These are phyloP conservation scores for Papilio elwesi DNA, from an alignment of 2,888 invertebrate species.

Conservation along the genomic window DNA sequence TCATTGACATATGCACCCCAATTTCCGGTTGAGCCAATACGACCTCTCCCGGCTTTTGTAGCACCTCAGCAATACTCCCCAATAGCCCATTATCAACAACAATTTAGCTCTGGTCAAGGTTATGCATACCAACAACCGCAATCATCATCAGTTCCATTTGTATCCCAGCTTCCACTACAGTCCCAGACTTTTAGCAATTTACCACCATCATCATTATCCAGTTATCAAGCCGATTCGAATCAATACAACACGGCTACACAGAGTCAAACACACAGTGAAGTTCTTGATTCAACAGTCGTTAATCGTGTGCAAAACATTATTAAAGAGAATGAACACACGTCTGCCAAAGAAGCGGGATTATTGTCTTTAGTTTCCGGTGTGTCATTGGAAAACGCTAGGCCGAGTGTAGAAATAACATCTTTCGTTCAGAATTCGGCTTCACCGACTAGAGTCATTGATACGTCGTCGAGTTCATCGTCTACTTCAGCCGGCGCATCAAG, in stretches of 20 bases:
- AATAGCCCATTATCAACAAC: constrained; percentile 33
- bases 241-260: constrained; percentile 60
- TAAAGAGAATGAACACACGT: constrained; percentile 70
- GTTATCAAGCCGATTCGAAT: constrained; percentile 72
- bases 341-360: constrained; percentile 72
- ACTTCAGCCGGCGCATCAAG: constrained; percentile 46
- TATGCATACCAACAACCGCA: constrained; percentile 52
- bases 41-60: constrained; percentile 37
- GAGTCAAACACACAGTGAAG: constrained; percentile 60
- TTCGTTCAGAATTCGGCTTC: constrained; percentile 70
- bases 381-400: constrained; percentile 69
- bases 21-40: constrained; percentile 38
- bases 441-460: constrained; percentile 44
- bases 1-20: constrained; percentile 41
- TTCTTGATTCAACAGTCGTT: constrained; percentile 68
- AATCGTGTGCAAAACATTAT: constrained; percentile 70
- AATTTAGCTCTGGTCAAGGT: constrained; percentile 43
- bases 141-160: constrained; percentile 40
- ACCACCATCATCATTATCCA: constrained; percentile 56
- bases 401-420: constrained; percentile 75
- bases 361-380: constrained; percentile 74
- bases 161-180: constrained; percentile 54
- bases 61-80: constrained; percentile 42
- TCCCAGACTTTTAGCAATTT: constrained; percentile 50
- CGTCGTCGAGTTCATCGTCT: constrained; percentile 47